Evolutionary conservation across 2,113 vertebrate species (phyloP).

Genomic region (Azemiops feae): DNA sequence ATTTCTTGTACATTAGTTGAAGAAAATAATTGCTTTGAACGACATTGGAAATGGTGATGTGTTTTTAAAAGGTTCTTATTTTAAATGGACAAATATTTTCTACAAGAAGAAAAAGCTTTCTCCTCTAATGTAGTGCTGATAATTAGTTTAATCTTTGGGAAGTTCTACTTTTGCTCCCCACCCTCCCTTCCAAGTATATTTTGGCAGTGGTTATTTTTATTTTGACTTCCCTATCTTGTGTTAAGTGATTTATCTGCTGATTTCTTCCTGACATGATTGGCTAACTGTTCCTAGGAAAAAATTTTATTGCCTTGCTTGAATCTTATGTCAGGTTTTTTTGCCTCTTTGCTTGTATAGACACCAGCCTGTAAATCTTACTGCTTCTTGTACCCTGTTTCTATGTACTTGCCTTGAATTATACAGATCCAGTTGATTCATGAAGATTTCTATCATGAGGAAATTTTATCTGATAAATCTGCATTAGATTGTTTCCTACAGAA

Average conservation of each 20-base stretch:
- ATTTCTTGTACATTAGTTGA: not conserved
- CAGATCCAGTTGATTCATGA: not conserved
- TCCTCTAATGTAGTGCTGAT: not conserved
- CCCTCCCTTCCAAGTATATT: not conserved
- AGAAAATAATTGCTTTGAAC: conserved; percentile 28
- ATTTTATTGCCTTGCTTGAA: not conserved
- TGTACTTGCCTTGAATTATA: not conserved
- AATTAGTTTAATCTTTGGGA: not conserved
- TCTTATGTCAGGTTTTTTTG: not conserved
- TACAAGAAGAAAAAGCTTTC: not conserved
- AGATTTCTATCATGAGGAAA: not conserved
- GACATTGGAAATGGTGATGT: not conserved
- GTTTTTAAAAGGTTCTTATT: conserved; percentile 23
- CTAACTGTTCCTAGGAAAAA: not conserved
- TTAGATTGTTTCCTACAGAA: not conserved
- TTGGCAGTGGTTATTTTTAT: not conserved
- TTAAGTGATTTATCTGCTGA: not conserved
- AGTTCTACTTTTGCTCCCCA: not conserved
- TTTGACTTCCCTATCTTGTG: not conserved
- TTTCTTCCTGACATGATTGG: not conserved
- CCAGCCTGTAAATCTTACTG: not conserved
- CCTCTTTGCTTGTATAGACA: not conserved
- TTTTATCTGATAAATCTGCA: not conserved
- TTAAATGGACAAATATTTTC: conserved; percentile 4
- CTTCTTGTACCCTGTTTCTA: not conserved